These are phyloP conservation scores for Cottoperca gobio DNA, from an alignment of 2,797 vertebrate species.

Conservation along the genomic window DNA sequence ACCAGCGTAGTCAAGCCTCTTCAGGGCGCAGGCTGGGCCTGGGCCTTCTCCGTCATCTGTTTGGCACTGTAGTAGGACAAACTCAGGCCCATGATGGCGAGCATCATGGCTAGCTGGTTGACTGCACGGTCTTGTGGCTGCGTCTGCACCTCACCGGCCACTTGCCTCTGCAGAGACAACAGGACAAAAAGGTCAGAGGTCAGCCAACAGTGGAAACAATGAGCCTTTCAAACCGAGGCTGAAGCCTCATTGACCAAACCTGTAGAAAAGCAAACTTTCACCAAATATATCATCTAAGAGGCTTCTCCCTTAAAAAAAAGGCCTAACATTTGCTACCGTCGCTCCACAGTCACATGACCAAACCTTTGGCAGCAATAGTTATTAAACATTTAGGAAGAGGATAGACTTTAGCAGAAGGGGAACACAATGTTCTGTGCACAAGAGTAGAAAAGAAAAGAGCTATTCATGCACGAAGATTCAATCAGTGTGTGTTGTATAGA, in stretches of 20 bases:
- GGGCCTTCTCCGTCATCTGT: conserved; percentile 88
- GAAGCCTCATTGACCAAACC: not conserved
- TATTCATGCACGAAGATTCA: not conserved
- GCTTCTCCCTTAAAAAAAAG: not conserved
- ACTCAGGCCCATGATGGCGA: conserved; percentile 92
- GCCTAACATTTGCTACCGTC: conserved; percentile 7
- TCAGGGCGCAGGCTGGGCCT: conserved; percentile 73
- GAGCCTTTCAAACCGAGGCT: too few relatives aligned
- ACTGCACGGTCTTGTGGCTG: conserved; percentile 86
- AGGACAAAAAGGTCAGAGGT: conserved; percentile 40
- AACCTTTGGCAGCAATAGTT: not conserved
- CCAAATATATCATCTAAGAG: not conserved
- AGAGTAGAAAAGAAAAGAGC: too few relatives aligned
- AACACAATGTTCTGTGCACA: conserved; percentile 33
- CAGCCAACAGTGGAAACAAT: not conserved
- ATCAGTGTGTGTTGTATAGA: not conserved
- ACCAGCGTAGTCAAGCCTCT: not conserved
- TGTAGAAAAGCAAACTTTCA: conserved; percentile 12
- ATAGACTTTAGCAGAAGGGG: conserved; percentile 18
- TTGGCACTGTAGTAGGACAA: conserved; percentile 93
- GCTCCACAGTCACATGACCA: conserved; percentile 9
- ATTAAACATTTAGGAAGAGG: conserved; percentile 52
- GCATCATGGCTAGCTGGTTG: conserved; percentile 91
- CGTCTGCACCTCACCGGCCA: conserved; percentile 87
- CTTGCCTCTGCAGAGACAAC: conserved; percentile 87